Evolutionary conservation across 1,140 invertebrate genomes (phyloP).

Genomic region (Ceratina japonica): DNA sequence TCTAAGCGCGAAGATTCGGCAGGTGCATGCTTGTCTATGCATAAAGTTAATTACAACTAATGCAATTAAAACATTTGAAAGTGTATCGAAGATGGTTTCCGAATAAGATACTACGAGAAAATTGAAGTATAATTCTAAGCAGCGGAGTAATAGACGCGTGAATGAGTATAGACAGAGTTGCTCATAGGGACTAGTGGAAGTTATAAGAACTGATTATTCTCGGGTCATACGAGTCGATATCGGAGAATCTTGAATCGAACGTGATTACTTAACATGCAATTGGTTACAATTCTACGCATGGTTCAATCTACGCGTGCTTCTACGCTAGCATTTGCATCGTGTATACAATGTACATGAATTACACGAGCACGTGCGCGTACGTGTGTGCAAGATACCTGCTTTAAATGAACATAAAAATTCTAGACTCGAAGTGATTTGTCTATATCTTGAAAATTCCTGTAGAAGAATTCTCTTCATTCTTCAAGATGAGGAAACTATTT

Average conservation of each 20-base stretch:
- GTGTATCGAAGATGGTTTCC: too few species aligned
- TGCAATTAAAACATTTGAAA: too few species aligned
- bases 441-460: too few species aligned
- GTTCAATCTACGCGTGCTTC: not conserved
- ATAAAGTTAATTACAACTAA: not conserved
- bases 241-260: not conserved
- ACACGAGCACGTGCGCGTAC: not conserved
- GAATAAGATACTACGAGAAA: not conserved
- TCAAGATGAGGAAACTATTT: too few species aligned
- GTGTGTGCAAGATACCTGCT: not conserved
- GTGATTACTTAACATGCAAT: constrained; percentile 41
- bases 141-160: not conserved
- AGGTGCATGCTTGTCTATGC: constrained; percentile 6
- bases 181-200: not conserved
- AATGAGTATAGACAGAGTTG: not conserved
- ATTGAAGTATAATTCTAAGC: not conserved
- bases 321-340: not conserved
- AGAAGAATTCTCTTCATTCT: too few species aligned
- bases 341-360: not conserved
- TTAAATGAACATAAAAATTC: not conserved
- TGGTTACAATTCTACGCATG: constrained; percentile 30
- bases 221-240: not conserved
- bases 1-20: not conserved
- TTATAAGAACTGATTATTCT: not conserved
- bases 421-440: not conserved